Evolutionary conservation across 2,797 vertebrate species (phyloP).

Genomic region (Dermochelys coriacea): DNA sequence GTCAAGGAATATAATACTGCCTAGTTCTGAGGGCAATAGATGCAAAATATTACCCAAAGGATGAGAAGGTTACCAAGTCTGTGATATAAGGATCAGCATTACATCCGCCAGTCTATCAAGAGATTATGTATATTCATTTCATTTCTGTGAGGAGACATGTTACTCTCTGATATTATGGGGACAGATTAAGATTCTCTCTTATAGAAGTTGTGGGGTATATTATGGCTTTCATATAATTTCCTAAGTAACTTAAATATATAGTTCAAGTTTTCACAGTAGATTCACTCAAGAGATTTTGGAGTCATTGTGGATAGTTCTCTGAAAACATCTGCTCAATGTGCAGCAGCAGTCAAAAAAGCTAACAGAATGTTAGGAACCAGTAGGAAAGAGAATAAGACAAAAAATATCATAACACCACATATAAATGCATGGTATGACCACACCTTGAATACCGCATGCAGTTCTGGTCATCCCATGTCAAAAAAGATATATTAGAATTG

Average conservation of each 20-base stretch:
- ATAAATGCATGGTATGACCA: no score
- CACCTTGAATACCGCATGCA: no score
- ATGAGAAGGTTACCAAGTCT: background rate
- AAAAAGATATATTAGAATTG: no score
- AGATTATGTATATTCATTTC: background rate
- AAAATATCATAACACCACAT: background rate
- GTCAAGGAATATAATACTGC: background rate
- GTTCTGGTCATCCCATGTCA: no score
- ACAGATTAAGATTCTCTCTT: background rate
- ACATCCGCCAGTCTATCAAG: background rate
- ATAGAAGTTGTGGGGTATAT: background rate
- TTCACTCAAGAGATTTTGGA: no score
- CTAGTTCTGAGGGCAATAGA: background rate
- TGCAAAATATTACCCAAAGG: background rate
- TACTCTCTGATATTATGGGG: background rate
- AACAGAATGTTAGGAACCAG: background rate
- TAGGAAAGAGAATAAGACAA: background rate
- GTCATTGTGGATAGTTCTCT: no score
- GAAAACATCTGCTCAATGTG: background rate
- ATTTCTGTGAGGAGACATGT: background rate
- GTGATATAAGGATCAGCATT: background rate
- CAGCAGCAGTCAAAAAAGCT: background rate
- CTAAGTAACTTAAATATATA: background rate
- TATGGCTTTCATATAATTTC: background rate
- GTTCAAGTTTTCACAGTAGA: background rate